Percentiles rank a stretch among this genome's conserved stretches.
Evolutionary conservation across 2,888 invertebrate species (phyloP).

Genomic region (Anoncus sp.): DNA sequence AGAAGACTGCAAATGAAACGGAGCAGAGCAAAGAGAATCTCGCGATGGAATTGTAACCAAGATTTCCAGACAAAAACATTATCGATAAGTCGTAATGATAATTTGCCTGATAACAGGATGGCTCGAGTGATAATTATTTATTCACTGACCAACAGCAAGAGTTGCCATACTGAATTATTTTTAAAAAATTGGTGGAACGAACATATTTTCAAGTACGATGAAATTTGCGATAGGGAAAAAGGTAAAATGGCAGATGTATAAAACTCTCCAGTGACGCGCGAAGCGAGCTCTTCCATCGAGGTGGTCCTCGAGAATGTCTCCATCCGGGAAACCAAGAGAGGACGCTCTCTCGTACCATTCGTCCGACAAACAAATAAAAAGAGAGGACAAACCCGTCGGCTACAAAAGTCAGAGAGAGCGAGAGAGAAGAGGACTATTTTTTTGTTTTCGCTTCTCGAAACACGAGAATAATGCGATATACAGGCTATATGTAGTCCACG

Average conservation of each 20-base stretch:
- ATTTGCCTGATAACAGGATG: slow-evolving; percentile 64
- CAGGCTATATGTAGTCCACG: neutral
- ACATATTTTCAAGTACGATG: slow-evolving; percentile 1
- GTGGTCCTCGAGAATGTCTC: slow-evolving; percentile 66
- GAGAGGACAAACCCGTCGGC: slow-evolving; percentile 14
- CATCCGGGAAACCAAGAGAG: slow-evolving; percentile 65
- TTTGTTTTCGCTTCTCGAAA: slow-evolving; percentile 25
- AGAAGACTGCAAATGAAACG: slow-evolving; percentile 58
- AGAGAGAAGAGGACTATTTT: slow-evolving; percentile 32
- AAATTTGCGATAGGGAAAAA: slow-evolving; percentile 8
- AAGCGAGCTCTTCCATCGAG: slow-evolving; percentile 31
- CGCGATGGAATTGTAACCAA: slow-evolving; percentile 65
- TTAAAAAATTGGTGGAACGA: neutral
- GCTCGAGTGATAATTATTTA: slow-evolving; percentile 15
- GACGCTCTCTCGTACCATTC: slow-evolving; percentile 17
- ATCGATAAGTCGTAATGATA: slow-evolving; percentile 69
- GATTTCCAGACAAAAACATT: slow-evolving; percentile 72
- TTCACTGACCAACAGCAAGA: no score
- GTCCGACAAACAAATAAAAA: slow-evolving; percentile 49
- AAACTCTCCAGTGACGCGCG: slow-evolving; percentile 36
- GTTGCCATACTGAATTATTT: no score
- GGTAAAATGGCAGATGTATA: slow-evolving; percentile 23
- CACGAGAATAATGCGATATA: slow-evolving; percentile 7
- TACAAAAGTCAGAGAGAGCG: slow-evolving; percentile 25
- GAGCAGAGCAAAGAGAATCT: slow-evolving; percentile 35